These are phyloP conservation scores for Oscheius sp. DNA, from an alignment of 2,888 invertebrate species.

Conservation along the genomic window DNA sequence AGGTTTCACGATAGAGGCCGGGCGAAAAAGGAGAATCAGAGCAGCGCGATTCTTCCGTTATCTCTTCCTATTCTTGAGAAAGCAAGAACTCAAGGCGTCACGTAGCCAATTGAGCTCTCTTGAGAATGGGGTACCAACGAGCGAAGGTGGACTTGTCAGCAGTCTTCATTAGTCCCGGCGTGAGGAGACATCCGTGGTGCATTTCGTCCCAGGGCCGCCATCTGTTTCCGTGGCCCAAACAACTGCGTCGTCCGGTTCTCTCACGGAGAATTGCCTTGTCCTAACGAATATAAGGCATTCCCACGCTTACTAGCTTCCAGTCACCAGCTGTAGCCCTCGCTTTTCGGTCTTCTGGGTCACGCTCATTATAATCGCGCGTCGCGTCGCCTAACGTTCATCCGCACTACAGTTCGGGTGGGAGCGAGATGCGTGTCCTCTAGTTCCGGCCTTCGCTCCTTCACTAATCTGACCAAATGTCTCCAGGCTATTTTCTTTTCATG, in stretches of 20 bases:
- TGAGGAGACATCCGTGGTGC: conserved; percentile 18
- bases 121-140: neutral
- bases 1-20: neutral
- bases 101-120: neutral
- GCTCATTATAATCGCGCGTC: conserved; percentile 19
- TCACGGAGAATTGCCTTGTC: conserved; percentile 23
- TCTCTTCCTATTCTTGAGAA: neutral
- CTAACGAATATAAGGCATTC: conserved; percentile 28
- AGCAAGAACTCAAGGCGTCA: neutral
- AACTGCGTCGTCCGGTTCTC: conserved; percentile 29
- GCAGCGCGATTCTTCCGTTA: conserved; percentile 6
- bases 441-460: too few relatives aligned
- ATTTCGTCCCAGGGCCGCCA: conserved; percentile 21
- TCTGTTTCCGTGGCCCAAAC: conserved; percentile 29
- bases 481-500: neutral
- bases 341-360: conserved; percentile 10
- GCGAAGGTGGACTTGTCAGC: neutral
- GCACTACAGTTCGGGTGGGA: neutral
- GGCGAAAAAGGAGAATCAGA: neutral
- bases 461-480: neutral
- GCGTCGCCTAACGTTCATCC: neutral
- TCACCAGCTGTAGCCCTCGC: neutral
- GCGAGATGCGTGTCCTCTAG: too few relatives aligned
- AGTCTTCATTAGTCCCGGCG: conserved; percentile 4
- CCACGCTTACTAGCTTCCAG: conserved; percentile 22